Evolutionary conservation across 1,140 invertebrate species (phyloP), one percentile per base, ranked within the genome.

Genomic region (Saccostrea echinata): DNA sequence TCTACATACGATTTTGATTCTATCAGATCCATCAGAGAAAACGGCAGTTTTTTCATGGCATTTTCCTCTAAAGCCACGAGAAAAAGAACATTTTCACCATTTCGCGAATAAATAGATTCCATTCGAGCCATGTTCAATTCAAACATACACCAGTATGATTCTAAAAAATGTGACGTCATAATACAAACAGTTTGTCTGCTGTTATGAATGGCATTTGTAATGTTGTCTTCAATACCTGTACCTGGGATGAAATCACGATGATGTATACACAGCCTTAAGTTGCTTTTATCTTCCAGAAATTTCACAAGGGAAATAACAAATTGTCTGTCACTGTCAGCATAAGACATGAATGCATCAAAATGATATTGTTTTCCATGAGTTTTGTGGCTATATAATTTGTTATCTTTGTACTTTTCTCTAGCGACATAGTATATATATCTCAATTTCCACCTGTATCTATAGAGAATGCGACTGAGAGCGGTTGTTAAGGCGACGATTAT

Each of bases 61-160:
- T 8, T 35, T 52, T 83, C 51, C 27, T 85, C 84, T 24, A 80
- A 81, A 27, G 85, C 33, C 1, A 88, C 30, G 0, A 88, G 52
- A 43, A 80, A 85, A 4, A 88, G 18, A 80, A 85, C 43, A 35
- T 84, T 81, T 76, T 84, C 68, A n/a, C 82, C 82, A 30, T 55
- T 82, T 53, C 84, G 64, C 2, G 90, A 86, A 68, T 91, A 86
- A 51, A 91, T 83, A 76, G 88, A 84, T 27, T 93, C 91, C 91
- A 91, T 90, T 33, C 86, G 82, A 13, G 91, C 91, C 92, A 92
- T 94, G 88, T 96, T 96, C 12, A 96, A 95, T 92, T 97, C 96
- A 96, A 96, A 97, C 68, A 95, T 90, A 91, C 96, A 97, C 96
- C 96, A 97, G 35, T 96, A 95, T n/a, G 96, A 97, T 88, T 95